Evolutionary conservation across 2,113 vertebrate genomes (phyloP).

Genomic region (Tauraco erythrolophus): DNA sequence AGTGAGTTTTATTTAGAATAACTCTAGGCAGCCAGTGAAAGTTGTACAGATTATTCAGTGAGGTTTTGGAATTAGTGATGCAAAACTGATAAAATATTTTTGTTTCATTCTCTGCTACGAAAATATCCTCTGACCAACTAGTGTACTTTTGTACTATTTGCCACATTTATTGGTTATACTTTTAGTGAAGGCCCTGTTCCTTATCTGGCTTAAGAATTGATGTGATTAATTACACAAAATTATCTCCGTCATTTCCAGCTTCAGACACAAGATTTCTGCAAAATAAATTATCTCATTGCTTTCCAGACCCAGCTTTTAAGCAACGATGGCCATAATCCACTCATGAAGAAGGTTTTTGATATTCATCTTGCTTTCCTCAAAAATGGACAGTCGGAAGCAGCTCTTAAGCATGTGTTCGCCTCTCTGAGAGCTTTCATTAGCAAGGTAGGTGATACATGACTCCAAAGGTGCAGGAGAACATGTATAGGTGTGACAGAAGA

Average conservation of each 20-base stretch:
- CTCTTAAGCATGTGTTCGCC: constrained; percentile 91
- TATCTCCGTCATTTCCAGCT: not conserved
- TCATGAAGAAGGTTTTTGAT: constrained; percentile 97
- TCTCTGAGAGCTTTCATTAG: constrained; percentile 92
- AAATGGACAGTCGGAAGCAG: constrained; percentile 90
- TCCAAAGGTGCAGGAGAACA: not conserved
- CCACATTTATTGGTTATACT: not conserved
- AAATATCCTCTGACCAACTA: not conserved
- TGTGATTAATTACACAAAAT: not conserved
- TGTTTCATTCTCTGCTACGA: not conserved
- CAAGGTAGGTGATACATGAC: constrained; percentile 80
- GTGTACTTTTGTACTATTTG: not conserved
- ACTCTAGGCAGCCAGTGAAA: not conserved
- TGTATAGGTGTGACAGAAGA: not conserved
- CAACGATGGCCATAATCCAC: constrained; percentile 90
- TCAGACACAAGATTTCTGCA: not conserved
- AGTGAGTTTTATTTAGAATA: not conserved
- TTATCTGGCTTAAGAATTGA: not conserved
- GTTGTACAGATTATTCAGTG: not conserved
- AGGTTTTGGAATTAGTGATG: not conserved
- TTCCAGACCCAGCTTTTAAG: constrained; percentile 90
- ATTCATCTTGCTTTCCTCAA: constrained; percentile 93
- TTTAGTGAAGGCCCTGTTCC: not conserved
- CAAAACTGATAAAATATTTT: not conserved
- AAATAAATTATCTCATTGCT: constrained; percentile 5